Conservation (phyloP, 2,888 invertebrate genomes). For the Limnephilus lunatus region DNA sequence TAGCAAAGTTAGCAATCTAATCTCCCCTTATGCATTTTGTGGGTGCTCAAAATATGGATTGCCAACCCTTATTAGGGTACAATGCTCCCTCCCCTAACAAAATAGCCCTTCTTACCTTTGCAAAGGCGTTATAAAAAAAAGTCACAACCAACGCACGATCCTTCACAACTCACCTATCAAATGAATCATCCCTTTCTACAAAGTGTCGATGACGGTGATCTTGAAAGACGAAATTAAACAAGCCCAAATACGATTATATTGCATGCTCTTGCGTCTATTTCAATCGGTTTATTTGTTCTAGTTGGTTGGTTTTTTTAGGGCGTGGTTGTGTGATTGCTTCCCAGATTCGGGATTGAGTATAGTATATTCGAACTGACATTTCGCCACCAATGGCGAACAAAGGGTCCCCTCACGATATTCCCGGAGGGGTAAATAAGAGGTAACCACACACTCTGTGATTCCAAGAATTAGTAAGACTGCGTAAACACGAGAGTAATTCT, state of each 20-base stretch:
- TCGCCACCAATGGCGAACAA: conserved; percentile 31
- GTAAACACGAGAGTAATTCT: neutral
- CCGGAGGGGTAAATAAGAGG: neutral
- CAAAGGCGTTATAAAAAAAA: neutral
- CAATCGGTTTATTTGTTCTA: neutral
- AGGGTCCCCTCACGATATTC: conserved; percentile 17
- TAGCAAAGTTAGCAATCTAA: neutral
- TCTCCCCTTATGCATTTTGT: neutral
- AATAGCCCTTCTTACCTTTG: neutral
- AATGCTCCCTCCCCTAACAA: neutral
- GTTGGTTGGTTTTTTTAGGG: neutral
- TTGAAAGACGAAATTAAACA: neutral
- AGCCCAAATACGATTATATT: neutral
- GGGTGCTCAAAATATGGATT: neutral
- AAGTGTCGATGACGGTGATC: neutral
- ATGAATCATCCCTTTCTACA: neutral
- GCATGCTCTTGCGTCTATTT: neutral
- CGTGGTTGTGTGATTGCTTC: neutral
- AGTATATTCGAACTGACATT: conserved; percentile 29
- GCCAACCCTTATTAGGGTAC: neutral
- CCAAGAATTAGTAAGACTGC: neutral
- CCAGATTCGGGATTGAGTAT: neutral
- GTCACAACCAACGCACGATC: neutral
- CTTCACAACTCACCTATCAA: neutral
- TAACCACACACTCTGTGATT: neutral